phyloP scores from a whole-genome alignment of 2,888 invertebrate genomes.

The Meta bourneti region DNA sequence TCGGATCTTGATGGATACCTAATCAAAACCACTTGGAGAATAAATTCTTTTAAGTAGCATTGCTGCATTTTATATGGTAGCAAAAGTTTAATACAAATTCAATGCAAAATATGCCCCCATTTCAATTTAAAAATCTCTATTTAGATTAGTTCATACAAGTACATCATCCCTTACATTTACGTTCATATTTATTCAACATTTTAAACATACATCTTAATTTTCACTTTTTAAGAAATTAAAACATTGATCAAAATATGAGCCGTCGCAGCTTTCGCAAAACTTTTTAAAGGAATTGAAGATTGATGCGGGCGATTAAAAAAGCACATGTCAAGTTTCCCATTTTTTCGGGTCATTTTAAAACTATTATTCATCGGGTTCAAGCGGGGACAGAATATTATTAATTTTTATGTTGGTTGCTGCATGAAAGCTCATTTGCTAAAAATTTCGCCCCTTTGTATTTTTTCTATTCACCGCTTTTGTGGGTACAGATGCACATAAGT shows the following conservation, averaged over 20 bases:
- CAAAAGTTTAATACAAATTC: too few species aligned
- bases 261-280: not conserved
- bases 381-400: constrained; percentile 25
- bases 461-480: not conserved
- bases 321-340: not conserved
- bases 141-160: too few species aligned
- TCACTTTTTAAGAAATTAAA: not conserved
- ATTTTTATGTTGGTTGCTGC: not conserved
- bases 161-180: too few species aligned
- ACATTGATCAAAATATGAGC: not conserved
- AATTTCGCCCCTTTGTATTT: not conserved
- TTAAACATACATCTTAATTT: not conserved
- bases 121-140: too few species aligned
- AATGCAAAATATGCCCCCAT: too few species aligned
- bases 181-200: not conserved
- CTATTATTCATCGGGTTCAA: constrained; percentile 16
- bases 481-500: not conserved
- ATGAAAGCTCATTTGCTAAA: constrained; percentile 17
- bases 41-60: too few species aligned
- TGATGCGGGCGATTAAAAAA: not conserved
- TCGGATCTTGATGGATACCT: too few species aligned
- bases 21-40: too few species aligned
- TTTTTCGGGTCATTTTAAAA: constrained; percentile 10
- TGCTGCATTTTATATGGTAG: too few species aligned
- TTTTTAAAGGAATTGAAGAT: not conserved